phyloP scores from a whole-genome alignment of 2,113 vertebrate species.

The Corythaixoides concolor region DNA sequence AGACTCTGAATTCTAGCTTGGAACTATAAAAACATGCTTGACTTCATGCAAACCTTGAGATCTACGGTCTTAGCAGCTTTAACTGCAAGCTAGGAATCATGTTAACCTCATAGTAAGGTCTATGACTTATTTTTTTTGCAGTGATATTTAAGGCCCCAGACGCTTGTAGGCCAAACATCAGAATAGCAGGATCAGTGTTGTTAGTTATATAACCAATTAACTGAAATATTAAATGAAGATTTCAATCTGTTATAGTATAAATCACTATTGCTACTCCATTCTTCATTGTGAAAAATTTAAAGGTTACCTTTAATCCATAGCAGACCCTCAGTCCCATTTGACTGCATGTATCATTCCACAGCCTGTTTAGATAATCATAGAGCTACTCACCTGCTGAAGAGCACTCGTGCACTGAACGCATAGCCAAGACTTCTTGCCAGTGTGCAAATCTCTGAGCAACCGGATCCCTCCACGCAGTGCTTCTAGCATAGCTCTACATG shows the following conservation, averaged over 20 bases:
- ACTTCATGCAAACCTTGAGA: background rate
- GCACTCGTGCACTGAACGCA: background rate
- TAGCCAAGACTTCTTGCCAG: background rate
- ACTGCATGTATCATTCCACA: background rate
- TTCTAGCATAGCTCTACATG: background rate
- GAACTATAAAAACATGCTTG: background rate
- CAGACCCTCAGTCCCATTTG: background rate
- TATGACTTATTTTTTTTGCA: background rate
- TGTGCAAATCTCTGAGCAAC: background rate
- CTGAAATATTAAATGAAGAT: background rate
- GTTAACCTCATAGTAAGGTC: background rate
- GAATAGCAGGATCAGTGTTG: background rate
- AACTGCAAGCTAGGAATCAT: background rate
- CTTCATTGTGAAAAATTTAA: background rate
- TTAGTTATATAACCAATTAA: background rate
- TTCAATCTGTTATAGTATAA: background rate
- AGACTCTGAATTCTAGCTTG: background rate
- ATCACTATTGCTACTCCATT: background rate
- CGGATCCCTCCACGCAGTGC: fast-evolving
- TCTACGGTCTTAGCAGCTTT: background rate
- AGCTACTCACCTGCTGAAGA: background rate
- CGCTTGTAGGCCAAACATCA: background rate
- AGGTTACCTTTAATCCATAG: background rate
- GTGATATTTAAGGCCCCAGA: background rate
- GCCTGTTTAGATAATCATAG: background rate